Conservation (phyloP, 2,113 vertebrate genomes). For the Microcebus murinus region DNA sequence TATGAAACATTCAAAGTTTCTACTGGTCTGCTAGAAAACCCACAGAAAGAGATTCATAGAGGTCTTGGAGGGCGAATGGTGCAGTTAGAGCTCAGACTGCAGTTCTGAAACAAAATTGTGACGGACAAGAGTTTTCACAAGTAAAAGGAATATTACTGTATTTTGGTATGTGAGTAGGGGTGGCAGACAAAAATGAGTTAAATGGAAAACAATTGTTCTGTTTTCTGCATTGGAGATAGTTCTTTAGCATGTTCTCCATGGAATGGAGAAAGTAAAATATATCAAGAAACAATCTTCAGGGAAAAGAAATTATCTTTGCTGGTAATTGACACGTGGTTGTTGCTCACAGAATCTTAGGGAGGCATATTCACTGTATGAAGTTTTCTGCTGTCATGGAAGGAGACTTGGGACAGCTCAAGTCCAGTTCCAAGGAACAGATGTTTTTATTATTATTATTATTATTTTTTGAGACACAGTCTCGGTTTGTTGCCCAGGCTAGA, state of each 20-base stretch:
- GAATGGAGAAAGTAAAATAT: background rate
- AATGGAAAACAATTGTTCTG: background rate
- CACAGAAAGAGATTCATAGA: background rate
- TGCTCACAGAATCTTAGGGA: background rate
- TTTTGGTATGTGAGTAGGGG: background rate
- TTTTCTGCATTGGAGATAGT: background rate
- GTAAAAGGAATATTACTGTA: background rate
- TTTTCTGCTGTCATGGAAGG: background rate
- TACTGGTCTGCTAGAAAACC: background rate
- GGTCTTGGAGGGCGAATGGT: background rate
- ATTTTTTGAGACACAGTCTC: too few species aligned
- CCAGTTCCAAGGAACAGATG: background rate
- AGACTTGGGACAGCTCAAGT: background rate
- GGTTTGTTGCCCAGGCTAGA: too few species aligned
- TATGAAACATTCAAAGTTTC: background rate
- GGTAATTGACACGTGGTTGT: background rate
- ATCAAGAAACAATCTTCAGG: background rate
- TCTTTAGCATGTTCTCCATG: background rate
- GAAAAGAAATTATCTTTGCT: background rate
- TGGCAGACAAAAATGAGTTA: background rate
- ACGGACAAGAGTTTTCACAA: background rate
- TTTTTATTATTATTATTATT: background rate
- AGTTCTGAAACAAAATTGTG: background rate
- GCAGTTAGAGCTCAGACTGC: background rate
- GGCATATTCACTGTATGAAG: background rate